Conservation (phyloP, 1,140 invertebrate genomes). For the Brachionus calyciflorus region DNA sequence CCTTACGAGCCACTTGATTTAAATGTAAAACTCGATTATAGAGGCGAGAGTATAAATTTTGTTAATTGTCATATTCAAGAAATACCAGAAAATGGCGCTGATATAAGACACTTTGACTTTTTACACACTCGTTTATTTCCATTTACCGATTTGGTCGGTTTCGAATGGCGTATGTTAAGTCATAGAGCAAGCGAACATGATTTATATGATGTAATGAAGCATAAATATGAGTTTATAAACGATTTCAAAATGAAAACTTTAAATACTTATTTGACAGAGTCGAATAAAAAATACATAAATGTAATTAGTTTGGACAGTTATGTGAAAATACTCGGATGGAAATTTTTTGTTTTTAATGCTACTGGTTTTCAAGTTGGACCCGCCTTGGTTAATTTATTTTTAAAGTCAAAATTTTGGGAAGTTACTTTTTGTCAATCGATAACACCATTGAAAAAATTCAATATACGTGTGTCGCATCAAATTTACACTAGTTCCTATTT, state of each 20-base stretch:
- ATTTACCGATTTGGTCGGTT: not conserved
- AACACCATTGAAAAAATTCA: constrained; percentile 73
- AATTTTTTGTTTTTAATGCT: constrained; percentile 45
- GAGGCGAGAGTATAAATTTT: constrained; percentile 45
- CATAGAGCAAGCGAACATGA: not conserved
- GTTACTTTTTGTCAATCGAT: constrained; percentile 74
- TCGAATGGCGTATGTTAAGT: constrained; percentile 33
- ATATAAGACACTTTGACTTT: constrained; percentile 72
- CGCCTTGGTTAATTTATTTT: constrained; percentile 70
- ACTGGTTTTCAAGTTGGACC: constrained; percentile 70
- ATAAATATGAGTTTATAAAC: constrained; percentile 5
- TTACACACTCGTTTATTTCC: constrained; percentile 23
- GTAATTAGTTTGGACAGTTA: constrained; percentile 43
- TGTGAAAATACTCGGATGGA: constrained; percentile 26
- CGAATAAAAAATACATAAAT: constrained; percentile 22
- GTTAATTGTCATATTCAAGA: constrained; percentile 65
- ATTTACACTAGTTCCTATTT: constrained; percentile 65
- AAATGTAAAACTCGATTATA: constrained; percentile 6
- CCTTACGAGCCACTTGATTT: constrained; percentile 38
- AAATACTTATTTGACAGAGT: constrained; percentile 25
- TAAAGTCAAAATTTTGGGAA: constrained; percentile 64
- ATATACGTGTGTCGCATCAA: constrained; percentile 74
- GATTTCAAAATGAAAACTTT: constrained; percentile 44
- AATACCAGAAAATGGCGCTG: constrained; percentile 85
- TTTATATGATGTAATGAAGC: constrained; percentile 28